A percentile compares a stretch with the other conserved stretches of the same genome.
These are phyloP conservation scores for Gymnobelideus leadbeateri DNA, from an alignment of 2,113 vertebrate genomes.

Conservation along the genomic window DNA sequence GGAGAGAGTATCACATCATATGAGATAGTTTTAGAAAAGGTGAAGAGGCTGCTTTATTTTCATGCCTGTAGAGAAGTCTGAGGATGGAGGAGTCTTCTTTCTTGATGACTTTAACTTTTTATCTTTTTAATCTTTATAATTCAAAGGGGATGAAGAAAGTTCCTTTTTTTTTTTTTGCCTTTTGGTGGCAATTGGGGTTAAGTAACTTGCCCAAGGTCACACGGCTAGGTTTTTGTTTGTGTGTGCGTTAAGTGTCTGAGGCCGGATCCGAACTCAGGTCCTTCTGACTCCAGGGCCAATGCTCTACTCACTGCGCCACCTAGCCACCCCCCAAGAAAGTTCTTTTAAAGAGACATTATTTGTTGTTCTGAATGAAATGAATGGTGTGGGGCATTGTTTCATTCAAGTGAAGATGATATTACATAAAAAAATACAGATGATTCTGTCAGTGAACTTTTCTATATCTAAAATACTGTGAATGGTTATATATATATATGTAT, in stretches of 20 bases:
- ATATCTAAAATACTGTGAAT: background rate
- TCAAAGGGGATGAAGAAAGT: background rate
- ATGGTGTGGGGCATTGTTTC: background rate
- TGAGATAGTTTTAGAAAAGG: background rate
- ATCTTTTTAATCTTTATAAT: background rate
- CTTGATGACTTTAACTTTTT: background rate
- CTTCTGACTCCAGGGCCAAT: too few species aligned
- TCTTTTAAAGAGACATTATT: background rate
- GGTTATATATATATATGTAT: too few species aligned
- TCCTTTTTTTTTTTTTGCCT: too few species aligned
- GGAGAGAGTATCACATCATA: background rate
- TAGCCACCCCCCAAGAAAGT: too few species aligned
- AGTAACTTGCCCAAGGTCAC: too few species aligned
- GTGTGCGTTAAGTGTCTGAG: too few species aligned
- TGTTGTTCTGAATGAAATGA: background rate
- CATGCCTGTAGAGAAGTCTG: background rate
- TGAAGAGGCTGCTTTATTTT: background rate
- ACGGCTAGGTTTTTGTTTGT: too few species aligned
- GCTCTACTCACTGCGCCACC: too few species aligned
- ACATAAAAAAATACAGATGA: background rate
- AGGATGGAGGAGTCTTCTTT: background rate
- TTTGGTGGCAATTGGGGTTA: too few species aligned
- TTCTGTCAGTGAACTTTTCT: background rate
- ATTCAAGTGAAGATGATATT: background rate
- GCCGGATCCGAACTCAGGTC: too few species aligned